Conservation (phyloP, 2,888 invertebrate genomes). For the Drosophila flavopinicola region DNA sequence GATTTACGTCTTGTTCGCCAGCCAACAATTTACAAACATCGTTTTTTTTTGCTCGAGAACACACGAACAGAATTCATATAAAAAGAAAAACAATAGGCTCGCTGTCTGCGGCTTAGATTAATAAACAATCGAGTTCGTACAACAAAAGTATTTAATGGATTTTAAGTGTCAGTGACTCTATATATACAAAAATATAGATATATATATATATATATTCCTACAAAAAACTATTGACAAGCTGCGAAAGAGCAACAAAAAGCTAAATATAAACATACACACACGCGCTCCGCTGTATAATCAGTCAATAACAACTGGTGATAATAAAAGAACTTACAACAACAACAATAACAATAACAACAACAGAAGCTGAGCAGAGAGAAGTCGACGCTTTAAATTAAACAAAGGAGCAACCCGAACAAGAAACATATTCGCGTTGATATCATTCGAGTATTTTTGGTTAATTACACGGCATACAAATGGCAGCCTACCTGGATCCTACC, state of each 20-base stretch:
- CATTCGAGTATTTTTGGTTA: constrained; percentile 66
- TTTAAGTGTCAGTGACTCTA: constrained; percentile 83
- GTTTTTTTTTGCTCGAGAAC: constrained; percentile 33
- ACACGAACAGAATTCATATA: constrained; percentile 29
- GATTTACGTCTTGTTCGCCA: constrained; percentile 35
- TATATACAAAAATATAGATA: constrained; percentile 12
- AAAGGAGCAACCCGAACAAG: constrained; percentile 50
- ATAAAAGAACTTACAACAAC: constrained; percentile 80
- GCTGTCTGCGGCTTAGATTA: constrained; percentile 46
- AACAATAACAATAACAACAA: constrained; percentile 25
- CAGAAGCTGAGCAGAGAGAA: constrained; percentile 14
- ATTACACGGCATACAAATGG: constrained; percentile 73
- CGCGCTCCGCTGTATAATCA: constrained; percentile 67
- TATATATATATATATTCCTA: constrained; percentile 13
- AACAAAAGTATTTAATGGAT: constrained; percentile 67
- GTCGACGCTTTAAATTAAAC: constrained; percentile 58
- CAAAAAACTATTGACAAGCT: constrained; percentile 39
- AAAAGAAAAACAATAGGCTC: constrained; percentile 41
- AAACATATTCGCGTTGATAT: constrained; percentile 47
- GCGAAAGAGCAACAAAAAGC: constrained; percentile 26
- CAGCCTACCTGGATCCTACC: constrained; percentile 83
- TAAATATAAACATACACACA: constrained; percentile 45
- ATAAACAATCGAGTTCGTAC: constrained; percentile 61
- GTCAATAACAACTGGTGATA: constrained; percentile 60
- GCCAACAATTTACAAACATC: constrained; percentile 6